These are phyloP conservation scores for Pleuronectes platessa DNA, from an alignment of 2,113 vertebrate species.

Conservation along the genomic window DNA sequence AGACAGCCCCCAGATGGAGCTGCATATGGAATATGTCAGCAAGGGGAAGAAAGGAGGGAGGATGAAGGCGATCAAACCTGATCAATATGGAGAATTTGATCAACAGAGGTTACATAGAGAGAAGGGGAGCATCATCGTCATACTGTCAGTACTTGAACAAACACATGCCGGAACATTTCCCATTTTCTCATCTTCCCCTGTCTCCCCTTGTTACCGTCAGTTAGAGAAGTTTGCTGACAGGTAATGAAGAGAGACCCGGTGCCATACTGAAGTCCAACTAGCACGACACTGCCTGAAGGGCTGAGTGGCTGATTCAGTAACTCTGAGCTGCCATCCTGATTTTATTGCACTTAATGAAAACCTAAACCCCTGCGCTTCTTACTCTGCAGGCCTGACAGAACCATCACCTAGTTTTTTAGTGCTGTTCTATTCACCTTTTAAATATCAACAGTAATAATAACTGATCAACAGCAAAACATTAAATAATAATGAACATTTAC, in stretches of 20 bases:
- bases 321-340: conserved; percentile 53
- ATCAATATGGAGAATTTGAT: conserved; percentile 35
- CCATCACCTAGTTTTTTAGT: no score
- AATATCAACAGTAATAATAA: background rate
- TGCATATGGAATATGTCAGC: conserved; percentile 34
- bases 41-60: background rate
- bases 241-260: conserved; percentile 31
- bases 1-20: conserved; percentile 15
- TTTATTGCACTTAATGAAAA: conserved; percentile 11
- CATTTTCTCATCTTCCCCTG: background rate
- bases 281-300: conserved; percentile 51
- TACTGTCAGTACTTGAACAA: conserved; percentile 10
- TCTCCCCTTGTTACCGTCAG: background rate
- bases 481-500: background rate
- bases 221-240: conserved; percentile 28
- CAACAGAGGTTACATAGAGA: conserved; percentile 2
- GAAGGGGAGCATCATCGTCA: conserved; percentile 1
- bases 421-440: background rate
- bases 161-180: background rate
- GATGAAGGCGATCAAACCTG: conserved; percentile 24
- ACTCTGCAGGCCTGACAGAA: background rate
- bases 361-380: no score
- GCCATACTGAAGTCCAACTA: conserved; percentile 19
- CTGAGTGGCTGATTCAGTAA: conserved; percentile 34
- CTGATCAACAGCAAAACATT: background rate